Evolutionary conservation across 2,113 vertebrate species (phyloP), one percentile per base, ranked within the genome.

Genomic region (Caranx ignobilis): DNA sequence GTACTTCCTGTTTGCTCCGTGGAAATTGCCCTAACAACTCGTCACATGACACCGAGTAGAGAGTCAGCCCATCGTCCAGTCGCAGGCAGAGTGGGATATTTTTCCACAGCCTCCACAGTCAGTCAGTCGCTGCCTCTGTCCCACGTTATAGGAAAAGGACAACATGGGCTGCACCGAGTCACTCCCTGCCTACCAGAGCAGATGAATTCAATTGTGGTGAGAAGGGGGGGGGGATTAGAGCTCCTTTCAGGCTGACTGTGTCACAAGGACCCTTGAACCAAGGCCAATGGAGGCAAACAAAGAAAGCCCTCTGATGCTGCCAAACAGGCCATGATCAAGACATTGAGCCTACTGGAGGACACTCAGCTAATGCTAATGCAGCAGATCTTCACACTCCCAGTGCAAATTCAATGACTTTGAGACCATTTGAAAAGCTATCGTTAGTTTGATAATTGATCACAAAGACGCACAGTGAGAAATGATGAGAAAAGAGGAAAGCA

Each of bases 221-320:
- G 52, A 13, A 5, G 19, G 26, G 41, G 61, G 19, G 31, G 39
- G 19, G 45, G 41, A 52, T 50, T 18, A 57, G 56, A 59, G 48
- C 75, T 77, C 56, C 79, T 90, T 88, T 86, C 82, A 83, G 77
- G 56, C 78, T 26, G n/a, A 64, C 63, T 66, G 39, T 82, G 79
- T 90, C 88, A 88, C 87, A 81, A 74, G 83, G 75, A 87, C 69
- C 65, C 77, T 75, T 85, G 85, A 89, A 83, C 50, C 63, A 41
- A 64, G 47, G 75, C 80, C 88, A 87, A 66, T 18, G 35, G 67
- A 62, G 67, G 82, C 80, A 74, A 82, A 89, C 87, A 88, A 84
- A 82, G 81, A 75, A 85, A 85, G 61, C 19, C 65, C 71, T 73
- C 72, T 76, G 62, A 73, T 48, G 57, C 62, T 71, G 57, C 75